A percentile compares a stretch with the other conserved stretches of the same genome.
Conservation (phyloP, 2,888 invertebrate species). For the Eurytoma adleriae region DNA sequence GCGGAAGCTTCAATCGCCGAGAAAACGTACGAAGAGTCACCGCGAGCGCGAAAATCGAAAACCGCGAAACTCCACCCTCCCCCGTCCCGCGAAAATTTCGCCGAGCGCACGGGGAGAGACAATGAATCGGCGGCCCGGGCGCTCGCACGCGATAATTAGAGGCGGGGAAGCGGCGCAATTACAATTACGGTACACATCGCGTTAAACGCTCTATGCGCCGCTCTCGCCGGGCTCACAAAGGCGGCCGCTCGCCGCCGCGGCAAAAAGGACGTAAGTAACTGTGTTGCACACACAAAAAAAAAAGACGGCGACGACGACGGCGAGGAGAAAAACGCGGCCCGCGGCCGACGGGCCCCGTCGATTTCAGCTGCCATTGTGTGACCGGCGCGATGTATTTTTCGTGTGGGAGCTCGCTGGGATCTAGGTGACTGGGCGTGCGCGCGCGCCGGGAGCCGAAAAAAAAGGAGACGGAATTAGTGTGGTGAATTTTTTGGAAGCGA, state of each 20-base stretch:
- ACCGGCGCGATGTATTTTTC: too few relatives aligned
- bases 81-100: not conserved
- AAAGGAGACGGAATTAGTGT: too few relatives aligned
- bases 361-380: too few relatives aligned
- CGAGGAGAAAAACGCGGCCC: too few relatives aligned
- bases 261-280: conserved; percentile 12
- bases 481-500: too few relatives aligned
- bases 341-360: too few relatives aligned
- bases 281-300: conserved; percentile 11
- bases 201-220: conserved; percentile 25
- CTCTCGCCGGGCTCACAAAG: conserved; percentile 3
- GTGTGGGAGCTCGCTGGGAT: too few relatives aligned
- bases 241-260: not conserved
- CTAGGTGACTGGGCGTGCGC: too few relatives aligned
- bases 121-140: not conserved
- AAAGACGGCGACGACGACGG: not conserved
- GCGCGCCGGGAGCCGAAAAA: too few relatives aligned
- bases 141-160: conserved; percentile 27
- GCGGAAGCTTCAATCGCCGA: too few relatives aligned
- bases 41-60: not conserved
- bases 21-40: too few relatives aligned
- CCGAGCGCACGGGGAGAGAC: not conserved
- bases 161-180: conserved; percentile 16
- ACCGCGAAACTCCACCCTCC: not conserved
- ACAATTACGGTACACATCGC: conserved; percentile 35